Conservation (phyloP, 1,140 invertebrate genomes). For the Catajapyx aquilonaris region DNA sequence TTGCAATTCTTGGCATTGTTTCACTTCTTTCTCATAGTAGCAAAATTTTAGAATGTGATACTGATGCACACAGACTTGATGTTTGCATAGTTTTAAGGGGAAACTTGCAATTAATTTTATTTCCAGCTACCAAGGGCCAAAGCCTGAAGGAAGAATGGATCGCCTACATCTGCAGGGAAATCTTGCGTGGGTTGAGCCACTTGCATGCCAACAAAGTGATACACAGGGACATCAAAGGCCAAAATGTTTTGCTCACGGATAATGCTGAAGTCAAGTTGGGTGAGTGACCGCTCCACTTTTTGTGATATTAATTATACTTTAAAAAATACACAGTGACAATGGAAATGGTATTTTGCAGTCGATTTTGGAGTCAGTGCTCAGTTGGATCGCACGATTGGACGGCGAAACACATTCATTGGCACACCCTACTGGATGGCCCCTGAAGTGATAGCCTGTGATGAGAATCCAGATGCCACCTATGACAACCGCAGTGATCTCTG, state of each 20-base stretch:
- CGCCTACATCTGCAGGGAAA: conserved; percentile 96
- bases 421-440: conserved; percentile 97
- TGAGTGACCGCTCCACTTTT: conserved; percentile 19
- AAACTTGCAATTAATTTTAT: no score
- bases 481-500: conserved; percentile 97
- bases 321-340: neutral
- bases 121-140: conserved; percentile 84
- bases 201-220: conserved; percentile 98
- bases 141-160: conserved; percentile 99
- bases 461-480: conserved; percentile 98
- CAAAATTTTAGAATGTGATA: no score
- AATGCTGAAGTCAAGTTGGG: conserved; percentile 97
- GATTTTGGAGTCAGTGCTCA: conserved; percentile 99
- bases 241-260: conserved; percentile 97
- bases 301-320: conserved; percentile 2
- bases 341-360: conserved; percentile 32
- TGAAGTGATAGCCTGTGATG: conserved; percentile 98
- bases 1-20: no score
- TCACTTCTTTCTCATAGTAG: no score
- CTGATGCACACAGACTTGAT: no score
- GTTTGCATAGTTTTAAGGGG: no score
- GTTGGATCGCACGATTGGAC: conserved; percentile 93
- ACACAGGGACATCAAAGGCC: conserved; percentile 98
- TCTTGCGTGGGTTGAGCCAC: conserved; percentile 86
- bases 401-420: conserved; percentile 98